Evolutionary conservation across 2,113 vertebrate species (phyloP).

Genomic region (Ibidorhyncha struthersii): DNA sequence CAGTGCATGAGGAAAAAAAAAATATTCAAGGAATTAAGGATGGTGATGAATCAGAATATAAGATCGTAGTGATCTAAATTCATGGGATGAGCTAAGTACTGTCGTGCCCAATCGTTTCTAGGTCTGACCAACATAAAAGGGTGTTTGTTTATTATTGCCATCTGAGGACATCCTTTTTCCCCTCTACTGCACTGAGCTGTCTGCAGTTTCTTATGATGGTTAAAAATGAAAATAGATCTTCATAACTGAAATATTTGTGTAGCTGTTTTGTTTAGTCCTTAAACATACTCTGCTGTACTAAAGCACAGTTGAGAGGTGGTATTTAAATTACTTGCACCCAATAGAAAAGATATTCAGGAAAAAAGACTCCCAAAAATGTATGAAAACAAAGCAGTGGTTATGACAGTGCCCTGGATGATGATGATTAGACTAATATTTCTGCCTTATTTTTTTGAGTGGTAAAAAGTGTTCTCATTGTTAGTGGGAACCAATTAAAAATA

Average conservation of each 20-base stretch:
- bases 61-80: slow-evolving; percentile 22
- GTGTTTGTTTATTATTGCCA: slow-evolving; percentile 37
- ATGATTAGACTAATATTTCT: slow-evolving; percentile 32
- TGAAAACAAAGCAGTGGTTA: not conserved
- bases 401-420: not conserved
- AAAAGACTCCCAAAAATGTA: not conserved
- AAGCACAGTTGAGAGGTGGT: not conserved
- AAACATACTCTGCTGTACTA: not conserved
- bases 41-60: not conserved
- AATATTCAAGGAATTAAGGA: not conserved
- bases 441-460: not conserved
- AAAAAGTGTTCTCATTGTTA: slow-evolving; percentile 50
- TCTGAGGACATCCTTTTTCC: slow-evolving; percentile 53
- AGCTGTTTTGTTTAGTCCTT: not conserved
- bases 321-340: not conserved
- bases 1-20: not conserved
- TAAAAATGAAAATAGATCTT: slow-evolving; percentile 28
- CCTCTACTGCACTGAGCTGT: slow-evolving; percentile 2
- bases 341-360: not conserved
- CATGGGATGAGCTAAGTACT: slow-evolving; percentile 10
- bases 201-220: not conserved
- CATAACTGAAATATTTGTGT: not conserved
- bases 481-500: slow-evolving; percentile 61
- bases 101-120: not conserved
- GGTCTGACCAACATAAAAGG: slow-evolving; percentile 47